Evolutionary conservation across 2,113 vertebrate genomes (phyloP).

Genomic region (Dryoscopus gambensis): DNA sequence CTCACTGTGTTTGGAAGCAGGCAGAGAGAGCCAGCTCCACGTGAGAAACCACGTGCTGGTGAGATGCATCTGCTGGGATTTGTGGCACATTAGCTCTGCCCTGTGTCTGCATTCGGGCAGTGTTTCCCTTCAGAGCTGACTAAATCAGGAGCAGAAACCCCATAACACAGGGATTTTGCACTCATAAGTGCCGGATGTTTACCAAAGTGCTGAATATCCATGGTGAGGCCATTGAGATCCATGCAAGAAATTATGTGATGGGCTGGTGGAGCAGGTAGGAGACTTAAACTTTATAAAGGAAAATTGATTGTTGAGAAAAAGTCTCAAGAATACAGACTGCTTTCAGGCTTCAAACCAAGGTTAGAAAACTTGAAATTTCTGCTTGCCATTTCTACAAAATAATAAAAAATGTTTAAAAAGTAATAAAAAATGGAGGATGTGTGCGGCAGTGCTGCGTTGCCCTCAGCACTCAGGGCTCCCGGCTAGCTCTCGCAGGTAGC

Average conservation of each 20-base stretch:
- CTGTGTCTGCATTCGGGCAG: neutral
- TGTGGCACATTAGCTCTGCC: neutral
- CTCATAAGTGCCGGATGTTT: neutral
- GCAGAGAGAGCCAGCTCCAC: neutral
- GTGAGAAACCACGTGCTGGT: fast-evolving
- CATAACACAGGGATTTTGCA: neutral
- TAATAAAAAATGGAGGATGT: neutral
- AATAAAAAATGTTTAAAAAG: neutral
- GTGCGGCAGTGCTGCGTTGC: too few relatives aligned
- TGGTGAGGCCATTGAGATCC: neutral
- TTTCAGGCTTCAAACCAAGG: neutral
- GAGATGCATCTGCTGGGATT: neutral
- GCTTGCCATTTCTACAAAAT: neutral
- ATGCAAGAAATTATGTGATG: neutral
- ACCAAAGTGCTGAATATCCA: neutral
- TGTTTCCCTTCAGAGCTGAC: neutral
- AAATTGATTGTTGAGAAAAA: neutral
- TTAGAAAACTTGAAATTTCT: neutral
- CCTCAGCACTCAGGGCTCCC: too few relatives aligned
- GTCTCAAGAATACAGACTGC: neutral
- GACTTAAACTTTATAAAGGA: neutral
- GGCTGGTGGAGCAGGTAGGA: neutral
- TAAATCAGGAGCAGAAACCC: neutral
- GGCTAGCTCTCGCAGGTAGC: too few relatives aligned
- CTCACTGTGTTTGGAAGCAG: neutral